Base-by-base conservation (phyloP, 2,888 invertebrate genomes). In the Branchellion lobata region DNA sequence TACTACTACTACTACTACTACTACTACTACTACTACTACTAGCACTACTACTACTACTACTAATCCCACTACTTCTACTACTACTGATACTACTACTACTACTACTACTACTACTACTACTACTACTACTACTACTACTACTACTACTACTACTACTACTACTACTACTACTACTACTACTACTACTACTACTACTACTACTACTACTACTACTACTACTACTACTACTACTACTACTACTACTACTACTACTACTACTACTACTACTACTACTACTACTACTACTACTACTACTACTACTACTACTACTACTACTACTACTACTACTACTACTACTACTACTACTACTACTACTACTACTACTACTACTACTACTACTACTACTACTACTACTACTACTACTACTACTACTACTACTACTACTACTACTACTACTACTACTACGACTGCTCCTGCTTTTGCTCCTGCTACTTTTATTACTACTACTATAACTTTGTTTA, bases 101-200 rank as follows among this genome's bases (percentile, higher is more conserved):
- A 69, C 69, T 69, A 69, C 69, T 69, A 69, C 69, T 51, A 77
- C 74, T 40, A 79, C 74, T 47, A 78, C 74, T 78, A 78, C 74
- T 78, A 78, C 51, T 78, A 79, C 74, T 78, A 78, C 74, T 79
- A 79, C 74, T 79, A 79, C 27, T 79, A 79, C 74, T 79, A 79
- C 74, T 78, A 79, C 74, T 79, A 79, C 33, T 79, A 79, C 53
- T 79, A 78, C 51, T 79, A 79, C 51, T 79, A 79, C 51, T 79
- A 79, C 51, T 79, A 79, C 40, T 77, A 51, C 29, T 79, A 1
- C 51, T 79, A 53, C 51, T 69, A 69, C 69, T 69, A 69, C 69
- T 69, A 69, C 69, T 69, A 69, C 69, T 79, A 79, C 51, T 79
- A 79, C 51, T 79, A 79, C 51, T 79, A 79, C 40, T 77, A 51